phyloP scores from a whole-genome alignment of 2,888 invertebrate species.

The Philaethria dido region DNA sequence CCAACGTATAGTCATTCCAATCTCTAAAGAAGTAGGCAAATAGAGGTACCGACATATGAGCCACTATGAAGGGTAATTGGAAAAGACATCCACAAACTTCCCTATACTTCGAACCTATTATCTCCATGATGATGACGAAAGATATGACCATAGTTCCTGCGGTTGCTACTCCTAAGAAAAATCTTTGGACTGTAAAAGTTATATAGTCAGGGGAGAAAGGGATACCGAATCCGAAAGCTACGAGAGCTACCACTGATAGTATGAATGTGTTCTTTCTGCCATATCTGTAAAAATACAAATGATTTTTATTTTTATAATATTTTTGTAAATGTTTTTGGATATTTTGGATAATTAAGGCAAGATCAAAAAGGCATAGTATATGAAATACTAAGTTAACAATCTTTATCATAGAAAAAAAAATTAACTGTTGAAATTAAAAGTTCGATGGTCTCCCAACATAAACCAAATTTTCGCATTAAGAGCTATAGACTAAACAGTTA shows the following conservation, averaged over 20 bases:
- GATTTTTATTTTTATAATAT: not conserved
- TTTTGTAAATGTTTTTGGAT: no score
- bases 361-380: no score
- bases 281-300: constrained; percentile 80
- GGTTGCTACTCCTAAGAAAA: constrained; percentile 89
- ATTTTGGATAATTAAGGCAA: no score
- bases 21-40: constrained; percentile 86
- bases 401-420: no score
- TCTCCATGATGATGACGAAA: constrained; percentile 87
- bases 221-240: constrained; percentile 86
- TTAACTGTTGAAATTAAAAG: no score
- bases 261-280: constrained; percentile 90
- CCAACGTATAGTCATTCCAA: constrained; percentile 86
- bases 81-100: constrained; percentile 85
- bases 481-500: no score
- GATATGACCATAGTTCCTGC: constrained; percentile 93
- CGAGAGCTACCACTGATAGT: constrained; percentile 86
- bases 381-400: no score
- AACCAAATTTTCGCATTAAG: no score
- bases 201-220: constrained; percentile 86
- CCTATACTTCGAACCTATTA: constrained; percentile 81
- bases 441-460: no score
- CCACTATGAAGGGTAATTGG: constrained; percentile 88
- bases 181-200: constrained; percentile 85
- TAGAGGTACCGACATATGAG: constrained; percentile 85